Conservation (phyloP, 1,140 invertebrate species). For the Teleopsis dalmanni region DNA sequence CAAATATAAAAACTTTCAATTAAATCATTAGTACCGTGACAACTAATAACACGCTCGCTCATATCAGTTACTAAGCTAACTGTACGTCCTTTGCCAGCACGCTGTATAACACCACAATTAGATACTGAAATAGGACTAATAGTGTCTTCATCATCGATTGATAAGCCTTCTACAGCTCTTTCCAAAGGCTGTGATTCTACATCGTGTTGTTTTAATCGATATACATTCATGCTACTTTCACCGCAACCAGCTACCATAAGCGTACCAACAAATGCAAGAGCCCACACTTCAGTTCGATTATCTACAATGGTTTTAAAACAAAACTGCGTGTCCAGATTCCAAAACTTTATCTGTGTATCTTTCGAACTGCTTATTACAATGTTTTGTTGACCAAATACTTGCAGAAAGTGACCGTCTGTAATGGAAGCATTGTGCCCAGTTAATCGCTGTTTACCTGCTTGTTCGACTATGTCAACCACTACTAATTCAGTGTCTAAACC, state of each 20-base stretch:
- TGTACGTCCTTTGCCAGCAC: constrained; percentile 67
- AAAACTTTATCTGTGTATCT: constrained; percentile 94
- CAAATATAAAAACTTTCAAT: constrained; percentile 82
- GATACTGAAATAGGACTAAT: constrained; percentile 61
- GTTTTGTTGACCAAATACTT: constrained; percentile 47
- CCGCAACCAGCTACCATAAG: constrained; percentile 80
- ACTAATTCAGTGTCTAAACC: constrained; percentile 81
- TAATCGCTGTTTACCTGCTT: constrained; percentile 79
- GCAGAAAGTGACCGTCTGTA: constrained; percentile 81
- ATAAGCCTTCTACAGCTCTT: constrained; percentile 48
- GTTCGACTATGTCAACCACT: constrained; percentile 89
- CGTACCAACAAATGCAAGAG: constrained; percentile 68
- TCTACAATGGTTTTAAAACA: constrained; percentile 90
- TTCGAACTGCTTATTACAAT: constrained; percentile 85
- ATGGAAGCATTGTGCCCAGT: constrained; percentile 87
- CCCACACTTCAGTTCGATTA: constrained; percentile 77
- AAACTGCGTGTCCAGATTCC: constrained; percentile 90
- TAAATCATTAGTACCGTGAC: constrained; percentile 72
- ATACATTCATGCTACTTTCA: constrained; percentile 78
- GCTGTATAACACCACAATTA: constrained; percentile 67
- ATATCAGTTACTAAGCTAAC: constrained; percentile 58
- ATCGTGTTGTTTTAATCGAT: constrained; percentile 55
- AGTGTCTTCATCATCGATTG: constrained; percentile 36
- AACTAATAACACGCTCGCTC: constrained; percentile 63
- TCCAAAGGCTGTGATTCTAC: constrained; percentile 48